Evolutionary conservation across 2,113 vertebrate species (phyloP).

Genomic region (Clinocottus analis): DNA sequence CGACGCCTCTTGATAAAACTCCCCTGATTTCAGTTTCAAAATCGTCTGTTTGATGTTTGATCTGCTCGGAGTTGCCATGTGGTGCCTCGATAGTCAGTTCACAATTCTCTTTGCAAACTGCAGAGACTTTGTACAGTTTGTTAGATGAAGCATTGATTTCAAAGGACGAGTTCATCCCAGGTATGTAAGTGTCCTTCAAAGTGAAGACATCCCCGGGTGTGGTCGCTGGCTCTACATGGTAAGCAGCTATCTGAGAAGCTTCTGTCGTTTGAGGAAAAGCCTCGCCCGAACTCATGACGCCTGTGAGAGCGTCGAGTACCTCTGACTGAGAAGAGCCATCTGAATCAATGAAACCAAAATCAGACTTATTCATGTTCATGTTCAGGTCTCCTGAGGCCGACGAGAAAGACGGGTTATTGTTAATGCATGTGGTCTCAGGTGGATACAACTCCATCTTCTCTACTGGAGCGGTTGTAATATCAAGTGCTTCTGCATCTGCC

Average conservation of each 20-base stretch:
- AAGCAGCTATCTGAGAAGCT: constrained; percentile 17
- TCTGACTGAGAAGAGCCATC: constrained; percentile 78
- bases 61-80: neutral
- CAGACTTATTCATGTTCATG: constrained; percentile 75
- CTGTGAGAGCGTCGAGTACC: constrained; percentile 43
- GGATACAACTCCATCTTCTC: constrained; percentile 28
- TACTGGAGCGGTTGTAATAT: constrained; percentile 10
- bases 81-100: constrained; percentile 13
- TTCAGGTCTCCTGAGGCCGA: constrained; percentile 73
- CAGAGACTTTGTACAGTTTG: constrained; percentile 57
- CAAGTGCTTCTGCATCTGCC: constrained; percentile 16
- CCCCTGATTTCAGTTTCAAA: constrained; percentile 22
- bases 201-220: constrained; percentile 50
- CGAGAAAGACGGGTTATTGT: constrained; percentile 67
- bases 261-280: neutral
- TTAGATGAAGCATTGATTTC: constrained; percentile 41
- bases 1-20: neutral
- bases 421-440: constrained; percentile 24
- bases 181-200: constrained; percentile 70
- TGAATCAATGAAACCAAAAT: constrained; percentile 83
- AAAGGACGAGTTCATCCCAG: constrained; percentile 63
- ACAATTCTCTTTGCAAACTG: constrained; percentile 52
- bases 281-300: constrained; percentile 17
- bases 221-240: constrained; percentile 8
- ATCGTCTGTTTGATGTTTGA: neutral